Evolutionary conservation across 2,888 invertebrate species (phyloP), one percentile per base, ranked within the genome.

Genomic region (Cabera pusaria): DNA sequence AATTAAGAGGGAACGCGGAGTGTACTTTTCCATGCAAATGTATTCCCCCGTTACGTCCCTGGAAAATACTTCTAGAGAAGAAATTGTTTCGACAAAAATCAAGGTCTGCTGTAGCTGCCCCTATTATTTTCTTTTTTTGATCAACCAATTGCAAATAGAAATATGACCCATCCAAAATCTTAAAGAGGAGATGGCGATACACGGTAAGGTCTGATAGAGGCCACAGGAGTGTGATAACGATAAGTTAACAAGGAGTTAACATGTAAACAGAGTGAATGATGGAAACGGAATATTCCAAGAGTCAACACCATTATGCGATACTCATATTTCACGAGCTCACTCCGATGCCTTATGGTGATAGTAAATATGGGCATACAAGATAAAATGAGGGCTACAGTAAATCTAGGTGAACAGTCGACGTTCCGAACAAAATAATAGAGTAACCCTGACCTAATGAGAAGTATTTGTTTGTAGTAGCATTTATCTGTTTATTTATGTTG

Each of bases 161-260:
- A n/a, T n/a, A n/a, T n/a, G n/a, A n/a, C n/a, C n/a, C n/a, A n/a
- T n/a, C n/a, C n/a, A n/a, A n/a, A n/a, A n/a, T n/a, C n/a, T n/a
- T n/a, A n/a, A n/a, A n/a, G n/a, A n/a, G n/a, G n/a, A n/a, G n/a
- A n/a, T n/a, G n/a, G n/a, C n/a, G n/a, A n/a, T n/a, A n/a, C n/a
- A n/a, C n/a, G n/a, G n/a, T n/a, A n/a, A n/a, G n/a, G n/a, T n/a
- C n/a, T n/a, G n/a, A n/a, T n/a, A n/a, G n/a, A n/a, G n/a, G n/a
- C 31, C 12, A 16, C 28, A 22, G 31, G 24, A 33, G 18, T 29
- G 38, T 27, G 26, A 48, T 63, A 67, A 66, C 60, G 64, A 64
- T 66, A 64, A 54, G 64, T 61, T 52, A 59, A 67, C 65, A 64
- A 56, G 33, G 43, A 47, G 49, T 48, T 32, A 37, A 47, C 37